A percentile compares a stretch with the other conserved stretches of the same genome.
Evolutionary conservation across 1,140 invertebrate genomes (phyloP).

Genomic region (Bactericera cockerelli): DNA sequence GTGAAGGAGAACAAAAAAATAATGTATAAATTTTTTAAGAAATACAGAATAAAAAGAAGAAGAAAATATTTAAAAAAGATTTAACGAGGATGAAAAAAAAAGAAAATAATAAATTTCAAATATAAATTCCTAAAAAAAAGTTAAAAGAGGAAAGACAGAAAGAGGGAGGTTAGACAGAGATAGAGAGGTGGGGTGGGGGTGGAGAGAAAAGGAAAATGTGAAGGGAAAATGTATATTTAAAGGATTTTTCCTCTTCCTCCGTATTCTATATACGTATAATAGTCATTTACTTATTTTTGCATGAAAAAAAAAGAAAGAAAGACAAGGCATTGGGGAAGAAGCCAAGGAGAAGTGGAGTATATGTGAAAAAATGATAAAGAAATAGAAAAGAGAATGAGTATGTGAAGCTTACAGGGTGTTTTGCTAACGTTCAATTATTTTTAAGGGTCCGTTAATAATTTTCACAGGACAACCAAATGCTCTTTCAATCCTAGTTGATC

Average conservation of each 20-base stretch:
- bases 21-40: neutral
- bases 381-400: conserved; percentile 2
- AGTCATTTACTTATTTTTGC: conserved; percentile 9
- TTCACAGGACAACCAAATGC: no score
- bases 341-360: neutral
- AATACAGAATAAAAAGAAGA: no score
- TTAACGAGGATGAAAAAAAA: conserved; percentile 4
- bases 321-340: neutral
- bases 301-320: conserved; percentile 3
- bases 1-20: neutral
- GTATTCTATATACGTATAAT: neutral
- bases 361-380: conserved; percentile 9
- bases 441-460: no score
- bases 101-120: neutral
- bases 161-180: conserved; percentile 1
- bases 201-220: neutral
- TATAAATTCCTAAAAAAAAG: conserved; percentile 1
- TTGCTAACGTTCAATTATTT: no score
- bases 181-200: neutral
- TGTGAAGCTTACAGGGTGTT: no score
- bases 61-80: conserved; percentile 2
- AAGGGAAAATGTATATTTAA: conserved; percentile 7
- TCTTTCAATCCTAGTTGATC: no score
- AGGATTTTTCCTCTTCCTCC: neutral
- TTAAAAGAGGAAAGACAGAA: neutral